Percentiles rank a stretch among this genome's conserved stretches.
phyloP scores from a whole-genome alignment of 2,888 invertebrate genomes.

The Euphydryas editha region DNA sequence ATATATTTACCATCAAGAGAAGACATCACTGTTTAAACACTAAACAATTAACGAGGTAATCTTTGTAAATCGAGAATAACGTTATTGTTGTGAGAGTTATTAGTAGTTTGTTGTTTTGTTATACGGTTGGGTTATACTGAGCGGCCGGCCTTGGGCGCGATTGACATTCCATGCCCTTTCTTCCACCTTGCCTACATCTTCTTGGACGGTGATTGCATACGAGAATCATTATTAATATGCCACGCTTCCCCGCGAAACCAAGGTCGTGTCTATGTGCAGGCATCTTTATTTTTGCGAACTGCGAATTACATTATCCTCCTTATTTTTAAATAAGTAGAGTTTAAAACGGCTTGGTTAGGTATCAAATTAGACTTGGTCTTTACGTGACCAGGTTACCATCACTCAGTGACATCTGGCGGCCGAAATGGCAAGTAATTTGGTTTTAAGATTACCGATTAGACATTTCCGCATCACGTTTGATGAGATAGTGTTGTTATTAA shows the following conservation, averaged over 20 bases:
- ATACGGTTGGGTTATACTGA: conserved; percentile 59
- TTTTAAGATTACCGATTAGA: conserved; percentile 39
- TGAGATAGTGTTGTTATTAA: conserved; percentile 23
- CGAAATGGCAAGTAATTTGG: conserved; percentile 57
- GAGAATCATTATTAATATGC: conserved; percentile 78
- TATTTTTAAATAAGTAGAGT: conserved; percentile 33
- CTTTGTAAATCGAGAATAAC: conserved; percentile 45
- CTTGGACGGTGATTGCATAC: conserved; percentile 77
- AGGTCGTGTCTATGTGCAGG: conserved; percentile 69
- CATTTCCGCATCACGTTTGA: conserved; percentile 43
- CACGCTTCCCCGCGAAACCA: conserved; percentile 65
- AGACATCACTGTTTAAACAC: conserved; percentile 53
- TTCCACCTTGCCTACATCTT: conserved; percentile 78
- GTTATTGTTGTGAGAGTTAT: conserved; percentile 32
- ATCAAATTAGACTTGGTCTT: conserved; percentile 25
- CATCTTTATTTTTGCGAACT: conserved; percentile 46
- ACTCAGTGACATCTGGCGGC: conserved; percentile 62
- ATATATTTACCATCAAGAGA: conserved; percentile 65
- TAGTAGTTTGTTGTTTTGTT: conserved; percentile 40
- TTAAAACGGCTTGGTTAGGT: conserved; percentile 22
- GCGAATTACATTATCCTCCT: conserved; percentile 40
- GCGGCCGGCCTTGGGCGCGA: conserved; percentile 66
- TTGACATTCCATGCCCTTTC: conserved; percentile 81
- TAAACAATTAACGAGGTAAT: conserved; percentile 60
- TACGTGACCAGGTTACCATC: conserved; percentile 62